Evolutionary conservation across 2,113 vertebrate species (phyloP).

Genomic region (Psettodes erumei): DNA sequence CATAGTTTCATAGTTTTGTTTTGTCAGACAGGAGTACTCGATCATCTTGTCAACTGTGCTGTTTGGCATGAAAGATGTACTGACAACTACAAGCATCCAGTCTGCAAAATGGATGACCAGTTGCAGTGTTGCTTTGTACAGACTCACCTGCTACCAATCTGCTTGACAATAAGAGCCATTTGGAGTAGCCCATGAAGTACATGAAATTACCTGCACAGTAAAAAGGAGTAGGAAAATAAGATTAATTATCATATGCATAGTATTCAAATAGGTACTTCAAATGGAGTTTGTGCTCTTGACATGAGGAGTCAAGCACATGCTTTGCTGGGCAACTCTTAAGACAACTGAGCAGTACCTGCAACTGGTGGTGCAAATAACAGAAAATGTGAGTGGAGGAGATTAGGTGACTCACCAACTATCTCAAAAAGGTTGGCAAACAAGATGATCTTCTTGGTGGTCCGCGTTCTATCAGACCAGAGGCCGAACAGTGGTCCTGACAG

Average conservation of each 20-base stretch:
- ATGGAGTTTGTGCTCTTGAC: not conserved
- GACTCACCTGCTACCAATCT: slow-evolving; percentile 86
- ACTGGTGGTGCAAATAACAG: not conserved
- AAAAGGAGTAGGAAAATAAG: not conserved
- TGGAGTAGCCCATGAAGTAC: slow-evolving; percentile 88
- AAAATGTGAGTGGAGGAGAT: not conserved
- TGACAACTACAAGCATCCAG: slow-evolving; percentile 1
- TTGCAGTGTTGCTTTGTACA: not conserved
- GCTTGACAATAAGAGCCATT: slow-evolving; percentile 87
- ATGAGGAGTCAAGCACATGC: too few species aligned
- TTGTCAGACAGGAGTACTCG: not conserved
- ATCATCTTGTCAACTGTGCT: not conserved
- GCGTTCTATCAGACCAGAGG: slow-evolving; percentile 83
- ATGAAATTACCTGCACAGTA: slow-evolving; percentile 85
- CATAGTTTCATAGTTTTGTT: not conserved
- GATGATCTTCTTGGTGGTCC: slow-evolving; percentile 84
- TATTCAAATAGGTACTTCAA: not conserved
- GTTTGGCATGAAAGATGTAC: not conserved
- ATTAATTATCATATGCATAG: not conserved
- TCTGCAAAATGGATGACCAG: not conserved
- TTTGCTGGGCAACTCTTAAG: not conserved
- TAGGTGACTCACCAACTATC: slow-evolving; percentile 80
- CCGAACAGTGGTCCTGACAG: slow-evolving; percentile 85
- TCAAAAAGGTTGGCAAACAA: slow-evolving; percentile 87
- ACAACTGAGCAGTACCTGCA: not conserved